Evolutionary conservation across 2,797 vertebrate species (phyloP).

Genomic region (Propithecus perrieri): DNA sequence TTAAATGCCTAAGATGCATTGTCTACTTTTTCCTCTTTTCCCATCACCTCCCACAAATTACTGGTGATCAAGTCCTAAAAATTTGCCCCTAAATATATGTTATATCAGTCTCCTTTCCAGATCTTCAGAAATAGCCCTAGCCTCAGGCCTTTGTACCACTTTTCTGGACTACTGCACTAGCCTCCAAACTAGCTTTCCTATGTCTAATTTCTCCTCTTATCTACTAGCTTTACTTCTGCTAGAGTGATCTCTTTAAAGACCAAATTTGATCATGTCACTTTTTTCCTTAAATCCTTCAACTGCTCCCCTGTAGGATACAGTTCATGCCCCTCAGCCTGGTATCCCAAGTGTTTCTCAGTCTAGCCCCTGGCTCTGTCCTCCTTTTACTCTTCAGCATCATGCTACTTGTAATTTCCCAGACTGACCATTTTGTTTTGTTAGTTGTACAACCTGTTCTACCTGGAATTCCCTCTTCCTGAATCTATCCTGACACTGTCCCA

Average conservation of each 20-base stretch:
- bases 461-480: background rate
- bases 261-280: background rate
- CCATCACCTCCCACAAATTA: slow-evolving; percentile 10
- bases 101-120: background rate
- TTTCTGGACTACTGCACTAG: background rate
- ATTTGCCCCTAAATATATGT: background rate
- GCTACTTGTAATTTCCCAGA: background rate
- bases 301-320: background rate
- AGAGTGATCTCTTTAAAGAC: slow-evolving; percentile 19
- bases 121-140: background rate
- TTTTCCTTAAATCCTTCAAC: background rate
- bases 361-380: background rate
- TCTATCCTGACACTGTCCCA: background rate
- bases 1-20: background rate
- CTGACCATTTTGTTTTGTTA: background rate
- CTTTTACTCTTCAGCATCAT: background rate
- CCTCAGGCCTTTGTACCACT: background rate
- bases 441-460: background rate
- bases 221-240: background rate
- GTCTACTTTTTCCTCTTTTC: background rate
- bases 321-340: background rate
- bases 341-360: background rate
- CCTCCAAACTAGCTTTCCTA: background rate
- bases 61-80: background rate
- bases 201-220: background rate